phyloP scores from a whole-genome alignment of 2,797 vertebrate species.

The Oceanodroma leucorhoa region DNA sequence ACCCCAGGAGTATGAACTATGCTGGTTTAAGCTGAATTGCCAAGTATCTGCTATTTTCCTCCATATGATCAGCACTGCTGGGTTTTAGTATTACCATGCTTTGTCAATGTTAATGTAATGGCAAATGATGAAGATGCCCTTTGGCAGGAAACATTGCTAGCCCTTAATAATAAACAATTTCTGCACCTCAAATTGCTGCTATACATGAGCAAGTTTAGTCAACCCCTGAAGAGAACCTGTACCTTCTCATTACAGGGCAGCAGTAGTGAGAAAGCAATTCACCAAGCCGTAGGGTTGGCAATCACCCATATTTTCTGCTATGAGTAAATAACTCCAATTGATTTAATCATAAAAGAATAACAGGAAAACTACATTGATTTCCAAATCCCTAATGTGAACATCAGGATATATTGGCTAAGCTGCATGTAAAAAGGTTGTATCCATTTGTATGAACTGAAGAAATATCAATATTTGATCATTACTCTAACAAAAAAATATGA shows the following conservation, averaged over 20 bases:
- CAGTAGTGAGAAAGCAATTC: conserved; percentile 74
- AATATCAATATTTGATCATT: conserved; percentile 81
- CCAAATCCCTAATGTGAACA: conserved; percentile 81
- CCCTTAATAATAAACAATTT: conserved; percentile 78
- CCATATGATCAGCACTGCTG: conserved; percentile 48
- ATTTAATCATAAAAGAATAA: conserved; percentile 87
- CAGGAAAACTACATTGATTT: conserved; percentile 81
- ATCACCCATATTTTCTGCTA: conserved; percentile 80
- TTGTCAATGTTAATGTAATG: conserved; percentile 73
- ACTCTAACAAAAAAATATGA: conserved; percentile 72
- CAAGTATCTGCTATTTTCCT: conserved; percentile 38
- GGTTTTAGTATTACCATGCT: conserved; percentile 51
- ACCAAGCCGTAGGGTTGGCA: conserved; percentile 69
- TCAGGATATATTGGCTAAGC: conserved; percentile 77
- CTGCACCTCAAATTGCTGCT: conserved; percentile 75
- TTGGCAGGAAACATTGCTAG: conserved; percentile 72
- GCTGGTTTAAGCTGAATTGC: conserved; percentile 14
- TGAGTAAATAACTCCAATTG: conserved; percentile 84
- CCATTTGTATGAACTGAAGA: conserved; percentile 76
- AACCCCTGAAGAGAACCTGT: conserved; percentile 71
- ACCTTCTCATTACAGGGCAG: conserved; percentile 77
- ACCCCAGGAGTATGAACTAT: neutral
- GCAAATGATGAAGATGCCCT: conserved; percentile 75
- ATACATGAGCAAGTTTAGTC: conserved; percentile 76
- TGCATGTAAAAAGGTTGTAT: conserved; percentile 68